phyloP scores from a whole-genome alignment of 2,888 invertebrate genomes.

The Eilema sororculum region DNA sequence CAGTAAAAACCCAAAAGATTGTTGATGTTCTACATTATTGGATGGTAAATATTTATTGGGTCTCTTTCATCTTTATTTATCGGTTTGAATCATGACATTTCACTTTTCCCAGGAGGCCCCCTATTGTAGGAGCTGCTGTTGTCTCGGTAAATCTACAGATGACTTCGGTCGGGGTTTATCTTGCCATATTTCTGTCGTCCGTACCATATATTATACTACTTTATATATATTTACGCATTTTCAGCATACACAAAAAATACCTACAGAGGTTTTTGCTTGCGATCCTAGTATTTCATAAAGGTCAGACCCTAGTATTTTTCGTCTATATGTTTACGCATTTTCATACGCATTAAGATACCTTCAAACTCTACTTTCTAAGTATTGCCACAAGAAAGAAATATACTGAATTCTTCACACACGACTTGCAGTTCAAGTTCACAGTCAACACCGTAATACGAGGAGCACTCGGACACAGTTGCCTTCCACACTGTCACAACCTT shows the following conservation, averaged over 20 bases:
- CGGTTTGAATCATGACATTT: not conserved
- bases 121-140: too few species aligned
- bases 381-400: not conserved
- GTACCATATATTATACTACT: too few species aligned
- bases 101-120: not conserved
- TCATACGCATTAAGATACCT: too few species aligned
- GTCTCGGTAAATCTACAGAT: too few species aligned
- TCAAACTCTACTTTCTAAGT: not conserved
- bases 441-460: not conserved
- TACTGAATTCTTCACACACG: not conserved
- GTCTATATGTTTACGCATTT: not conserved
- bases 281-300: not conserved
- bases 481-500: not conserved
- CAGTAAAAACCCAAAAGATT: slow-evolving; percentile 1
- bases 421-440: slow-evolving; percentile 5
- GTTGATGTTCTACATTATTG: not conserved
- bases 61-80: not conserved
- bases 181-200: too few species aligned
- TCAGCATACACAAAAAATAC: too few species aligned
- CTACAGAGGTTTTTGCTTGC: too few species aligned
- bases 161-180: too few species aligned
- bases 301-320: not conserved
- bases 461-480: not conserved
- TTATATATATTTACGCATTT: too few species aligned
- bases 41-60: not conserved